These are phyloP conservation scores for Chloroceryle aenea DNA, from an alignment of 2,113 vertebrate genomes.

Conservation along the genomic window DNA sequence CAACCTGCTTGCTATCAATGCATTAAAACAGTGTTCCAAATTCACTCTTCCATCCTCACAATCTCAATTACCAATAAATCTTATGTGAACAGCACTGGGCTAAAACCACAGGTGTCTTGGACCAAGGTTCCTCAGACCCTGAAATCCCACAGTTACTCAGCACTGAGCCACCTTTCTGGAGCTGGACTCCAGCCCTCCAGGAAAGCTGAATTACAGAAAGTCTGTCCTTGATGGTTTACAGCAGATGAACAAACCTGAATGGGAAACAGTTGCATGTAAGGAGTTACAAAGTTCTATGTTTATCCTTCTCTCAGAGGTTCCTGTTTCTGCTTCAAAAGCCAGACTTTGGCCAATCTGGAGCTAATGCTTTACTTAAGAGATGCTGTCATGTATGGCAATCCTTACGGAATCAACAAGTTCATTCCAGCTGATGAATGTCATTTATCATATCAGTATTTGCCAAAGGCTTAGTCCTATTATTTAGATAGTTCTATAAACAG, in stretches of 20 bases:
- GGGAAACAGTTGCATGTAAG: fast-evolving
- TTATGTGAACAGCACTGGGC: not conserved
- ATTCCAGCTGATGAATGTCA: not conserved
- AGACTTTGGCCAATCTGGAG: not conserved
- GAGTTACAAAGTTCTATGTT: not conserved
- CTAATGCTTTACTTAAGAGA: not conserved
- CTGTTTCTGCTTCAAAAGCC: not conserved
- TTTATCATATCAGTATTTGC: not conserved
- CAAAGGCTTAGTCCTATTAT: not conserved
- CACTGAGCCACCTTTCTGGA: not conserved
- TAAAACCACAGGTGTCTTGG: not conserved
- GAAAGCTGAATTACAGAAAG: not conserved
- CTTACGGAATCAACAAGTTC: not conserved
- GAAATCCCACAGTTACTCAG: not conserved
- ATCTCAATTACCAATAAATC: not conserved
- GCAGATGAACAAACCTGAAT: not conserved
- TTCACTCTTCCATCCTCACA: not conserved
- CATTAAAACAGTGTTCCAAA: not conserved
- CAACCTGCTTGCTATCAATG: not conserved
- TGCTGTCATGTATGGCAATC: fast-evolving
- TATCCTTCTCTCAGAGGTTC: not conserved
- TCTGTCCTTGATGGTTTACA: not conserved
- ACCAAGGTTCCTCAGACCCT: not conserved
- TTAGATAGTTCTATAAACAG: not conserved
- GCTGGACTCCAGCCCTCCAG: not conserved